Percentiles rank a stretch among this genome's conserved stretches.
Evolutionary conservation across 1,140 invertebrate species (phyloP).

Genomic region (Diuraphis noxia): DNA sequence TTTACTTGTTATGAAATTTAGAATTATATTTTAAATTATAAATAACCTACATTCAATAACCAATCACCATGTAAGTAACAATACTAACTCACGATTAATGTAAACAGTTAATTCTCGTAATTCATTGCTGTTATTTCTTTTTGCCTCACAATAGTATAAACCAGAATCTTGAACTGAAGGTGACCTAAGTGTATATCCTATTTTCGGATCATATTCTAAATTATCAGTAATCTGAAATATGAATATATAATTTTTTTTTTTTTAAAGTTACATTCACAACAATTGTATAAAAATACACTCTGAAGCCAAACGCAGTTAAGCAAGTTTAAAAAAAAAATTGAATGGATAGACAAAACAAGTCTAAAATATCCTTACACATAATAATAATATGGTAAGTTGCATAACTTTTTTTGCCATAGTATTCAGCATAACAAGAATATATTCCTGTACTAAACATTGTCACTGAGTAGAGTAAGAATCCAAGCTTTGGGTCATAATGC

Average conservation of each 20-base stretch:
- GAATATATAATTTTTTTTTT: conserved; percentile 18
- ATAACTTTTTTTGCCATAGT: not conserved
- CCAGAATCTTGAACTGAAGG: conserved; percentile 41
- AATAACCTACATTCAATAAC: not conserved
- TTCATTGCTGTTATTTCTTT: conserved; percentile 5
- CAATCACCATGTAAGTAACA: conserved; percentile 38
- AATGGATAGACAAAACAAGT: conserved; percentile 7
- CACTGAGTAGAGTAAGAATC: conserved; percentile 31
- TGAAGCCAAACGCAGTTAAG: conserved; percentile 29
- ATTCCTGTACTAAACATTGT: conserved; percentile 15
- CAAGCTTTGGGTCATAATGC: conserved; percentile 35
- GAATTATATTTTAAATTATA: not conserved
- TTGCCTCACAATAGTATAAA: not conserved
- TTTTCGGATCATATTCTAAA: conserved; percentile 45
- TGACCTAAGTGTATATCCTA: conserved; percentile 30
- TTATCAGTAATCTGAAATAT: conserved; percentile 31
- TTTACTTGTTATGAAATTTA: not conserved
- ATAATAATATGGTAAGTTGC: conserved; percentile 18
- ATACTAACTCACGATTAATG: conserved; percentile 52
- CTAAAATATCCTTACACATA: conserved; percentile 40
- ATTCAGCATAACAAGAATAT: conserved; percentile 20
- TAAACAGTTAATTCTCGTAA: not conserved
- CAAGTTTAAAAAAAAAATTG: conserved; percentile 8
- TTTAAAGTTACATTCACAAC: not conserved
- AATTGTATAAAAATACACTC: not conserved